A percentile compares a stretch with the other conserved stretches of the same genome.
Evolutionary conservation across 2,797 vertebrate species (phyloP).

Genomic region (Coregonus sp.): DNA sequence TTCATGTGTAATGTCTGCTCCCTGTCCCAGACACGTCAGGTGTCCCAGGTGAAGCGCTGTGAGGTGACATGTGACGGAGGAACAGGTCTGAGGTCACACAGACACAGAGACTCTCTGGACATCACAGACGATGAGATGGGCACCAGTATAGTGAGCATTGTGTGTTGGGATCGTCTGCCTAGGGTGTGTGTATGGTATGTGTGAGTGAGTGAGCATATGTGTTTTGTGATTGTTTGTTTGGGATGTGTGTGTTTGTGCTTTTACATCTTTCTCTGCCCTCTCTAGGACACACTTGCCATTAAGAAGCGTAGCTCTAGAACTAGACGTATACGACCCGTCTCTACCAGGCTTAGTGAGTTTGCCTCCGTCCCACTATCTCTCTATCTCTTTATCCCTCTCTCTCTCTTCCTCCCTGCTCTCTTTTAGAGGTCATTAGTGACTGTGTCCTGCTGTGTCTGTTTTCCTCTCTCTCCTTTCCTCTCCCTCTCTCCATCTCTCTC

Average conservation of each 20-base stretch:
- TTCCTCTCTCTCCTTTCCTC: too few species aligned
- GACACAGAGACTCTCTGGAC: constrained; percentile 78
- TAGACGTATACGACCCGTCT: constrained; percentile 87
- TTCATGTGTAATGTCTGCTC: not conserved
- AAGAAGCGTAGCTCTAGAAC: constrained; percentile 87
- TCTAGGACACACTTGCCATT: constrained; percentile 90
- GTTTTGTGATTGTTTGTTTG: too few species aligned
- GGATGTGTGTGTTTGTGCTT: not conserved
- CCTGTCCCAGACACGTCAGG: constrained; percentile 79
- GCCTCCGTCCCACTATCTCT: too few species aligned
- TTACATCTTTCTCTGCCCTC: not conserved
- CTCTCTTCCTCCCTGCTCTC: too few species aligned
- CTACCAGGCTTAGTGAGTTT: constrained; percentile 87
- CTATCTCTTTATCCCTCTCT: too few species aligned
- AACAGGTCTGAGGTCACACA: constrained; percentile 66
- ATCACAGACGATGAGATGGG: constrained; percentile 85
- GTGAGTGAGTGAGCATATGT: too few species aligned
- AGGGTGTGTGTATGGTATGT: too few species aligned
- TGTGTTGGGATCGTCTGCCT: too few species aligned
- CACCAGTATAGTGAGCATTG: constrained; percentile 83
- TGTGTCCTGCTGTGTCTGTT: too few species aligned
- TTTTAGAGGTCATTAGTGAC: too few species aligned
- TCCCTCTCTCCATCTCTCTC: not conserved
- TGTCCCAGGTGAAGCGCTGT: constrained; percentile 82
- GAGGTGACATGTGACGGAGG: constrained; percentile 67